Evolutionary conservation across 30 jellyfish, hydroid and myxozoan genomes (phyloP), one percentile per base, ranked within the genome.

Genomic region (Hydra vulgaris): DNA sequence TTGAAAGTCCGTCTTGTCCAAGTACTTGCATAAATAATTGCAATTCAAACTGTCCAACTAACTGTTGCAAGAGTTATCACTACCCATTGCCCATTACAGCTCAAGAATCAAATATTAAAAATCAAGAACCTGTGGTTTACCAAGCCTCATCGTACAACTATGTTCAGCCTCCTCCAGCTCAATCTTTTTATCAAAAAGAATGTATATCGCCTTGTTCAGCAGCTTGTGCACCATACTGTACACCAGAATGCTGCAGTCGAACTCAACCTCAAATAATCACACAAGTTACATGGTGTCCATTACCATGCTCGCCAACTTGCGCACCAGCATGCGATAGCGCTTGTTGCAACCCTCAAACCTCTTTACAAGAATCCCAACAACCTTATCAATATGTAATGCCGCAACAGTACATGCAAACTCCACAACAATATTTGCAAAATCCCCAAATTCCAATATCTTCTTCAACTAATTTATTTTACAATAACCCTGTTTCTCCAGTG

Each of bases 191-290:
- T 68, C 75, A 68, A 68, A 4, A n/a, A n/a, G 26, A 68, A 87
- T 87, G 21, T 79, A 88, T 88, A 0, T 61, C 89, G 16, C 95
- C 95, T 15, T 86, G 95, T 68, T 86, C 95, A 23, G 25, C 84
- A 18, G 71, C 67, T 0, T 86, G 95, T 78, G 26, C 82, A 19
- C 95, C 95, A 15, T 81, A 85, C 16, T 86, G 95, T 71, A 25
- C 88, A 7, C 21, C 82, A 19, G 82, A 56, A 66, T 86, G 95
- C 56, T 86, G 95, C 78, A 68, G 82, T 26, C 68, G 77, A 22
- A 25, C 79, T 15, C 7, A 56, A 73, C 7, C 82, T 19, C 82
- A 74, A 74, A 68, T 78, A n/a, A 40, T 5, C 61, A 40, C 12
- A 40, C 61, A 40, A 40, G 61, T 40, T 12, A 12, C 61, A 3